Conservation (phyloP, 2,113 vertebrate species). For the Nibea albiflora region DNA sequence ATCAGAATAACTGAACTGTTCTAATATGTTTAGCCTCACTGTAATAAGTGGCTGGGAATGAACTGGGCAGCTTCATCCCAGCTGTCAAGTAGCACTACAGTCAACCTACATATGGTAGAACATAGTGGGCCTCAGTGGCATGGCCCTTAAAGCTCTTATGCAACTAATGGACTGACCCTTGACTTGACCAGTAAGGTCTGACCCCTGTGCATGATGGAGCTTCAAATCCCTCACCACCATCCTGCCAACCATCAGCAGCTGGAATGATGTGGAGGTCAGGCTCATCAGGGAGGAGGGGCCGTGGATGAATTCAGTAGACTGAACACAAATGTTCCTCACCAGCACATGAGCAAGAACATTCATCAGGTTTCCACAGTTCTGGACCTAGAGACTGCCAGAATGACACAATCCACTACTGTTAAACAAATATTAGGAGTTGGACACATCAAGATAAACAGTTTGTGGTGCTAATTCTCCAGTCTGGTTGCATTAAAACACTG, state of each 20-base stretch:
- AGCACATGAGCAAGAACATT: background rate
- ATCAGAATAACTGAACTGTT: background rate
- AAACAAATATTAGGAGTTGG: no score
- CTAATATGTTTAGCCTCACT: background rate
- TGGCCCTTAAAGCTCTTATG: constrained; percentile 26
- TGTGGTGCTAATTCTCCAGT: no score
- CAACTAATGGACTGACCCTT: constrained; percentile 45
- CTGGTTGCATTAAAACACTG: no score
- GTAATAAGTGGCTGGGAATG: background rate
- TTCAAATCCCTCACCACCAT: constrained; percentile 29
- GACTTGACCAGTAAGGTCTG: constrained; percentile 1
- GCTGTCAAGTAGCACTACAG: background rate
- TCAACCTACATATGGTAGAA: background rate
- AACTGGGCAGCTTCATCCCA: background rate
- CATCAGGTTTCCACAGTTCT: background rate
- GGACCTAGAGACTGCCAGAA: background rate
- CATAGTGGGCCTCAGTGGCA: background rate
- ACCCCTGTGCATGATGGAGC: constrained; percentile 22
- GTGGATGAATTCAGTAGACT: background rate
- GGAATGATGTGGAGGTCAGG: background rate
- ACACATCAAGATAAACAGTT: no score
- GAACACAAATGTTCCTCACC: background rate
- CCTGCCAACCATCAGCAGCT: background rate
- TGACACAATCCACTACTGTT: no score
- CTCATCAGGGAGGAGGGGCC: background rate